Base-by-base conservation (phyloP, 2,888 invertebrate species). In the Heliothis peltigera region DNA sequence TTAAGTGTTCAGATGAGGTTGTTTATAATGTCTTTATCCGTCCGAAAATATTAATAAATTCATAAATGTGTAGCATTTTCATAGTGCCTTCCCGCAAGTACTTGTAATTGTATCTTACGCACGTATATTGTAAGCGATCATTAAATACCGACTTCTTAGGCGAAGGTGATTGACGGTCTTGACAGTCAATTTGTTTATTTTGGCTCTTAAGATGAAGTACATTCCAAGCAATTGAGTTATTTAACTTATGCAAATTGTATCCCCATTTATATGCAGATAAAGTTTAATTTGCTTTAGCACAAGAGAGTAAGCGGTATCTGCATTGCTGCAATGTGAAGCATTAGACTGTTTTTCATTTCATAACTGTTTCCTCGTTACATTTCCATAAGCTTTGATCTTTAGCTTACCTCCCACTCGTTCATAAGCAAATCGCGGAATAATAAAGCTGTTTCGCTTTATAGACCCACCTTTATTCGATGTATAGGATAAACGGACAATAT, bases 381-480 rank as follows among this genome's bases (percentile, higher is more conserved):
- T 74, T 74, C 58, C 58, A 70, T 67, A 70, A 74, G 75, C 68
- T 67, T 58, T 70, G 70, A 74, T 70, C 70, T 74, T 70, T 74
- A 59, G 58, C 54, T 74, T 58, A 43, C 53, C 75, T 59, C 70
- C 70, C 68, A 74, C 70, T 74, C 69, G 22, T 51, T 53, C 19
- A 22, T 72, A 49, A 49, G 64, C 25, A 65, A 67, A 70, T 58
- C 75, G 25, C 43, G 42, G 42, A 67, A 51, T 59, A 59, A 74
- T 67, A 49, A 67, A 74, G 54, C 59, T 18, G 54, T 69, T 67
- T 49, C 53, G 18, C 25, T 12, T 25, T 58, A 54, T 58, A 25
- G 53, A 58, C 12, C 15, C 22, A n/a, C 32, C 15, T 21, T 15
- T 53, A 46, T 57, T 12, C 32, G 12, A 32, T 32, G 10, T 32